Evolutionary conservation across 2,888 invertebrate genomes (phyloP).

Genomic region (Eurytoma adleriae): DNA sequence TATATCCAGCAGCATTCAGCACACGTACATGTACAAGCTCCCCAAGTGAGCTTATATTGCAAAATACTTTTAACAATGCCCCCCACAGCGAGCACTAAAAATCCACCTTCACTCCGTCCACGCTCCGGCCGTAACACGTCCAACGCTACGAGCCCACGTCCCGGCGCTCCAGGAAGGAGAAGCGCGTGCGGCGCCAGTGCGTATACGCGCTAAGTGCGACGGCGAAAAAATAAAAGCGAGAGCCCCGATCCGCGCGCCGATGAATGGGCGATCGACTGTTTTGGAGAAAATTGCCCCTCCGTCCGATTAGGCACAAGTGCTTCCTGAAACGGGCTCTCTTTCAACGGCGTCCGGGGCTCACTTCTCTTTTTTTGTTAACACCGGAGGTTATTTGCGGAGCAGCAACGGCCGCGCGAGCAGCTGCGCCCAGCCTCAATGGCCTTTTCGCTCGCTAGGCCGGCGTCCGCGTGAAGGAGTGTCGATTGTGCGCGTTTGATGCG

Average conservation of each 20-base stretch:
- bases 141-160: too few relatives aligned
- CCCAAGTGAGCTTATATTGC: too few relatives aligned
- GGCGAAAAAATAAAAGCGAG: neutral
- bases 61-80: neutral
- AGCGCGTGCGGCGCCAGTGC: neutral
- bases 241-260: neutral
- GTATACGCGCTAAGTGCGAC: slow-evolving; percentile 17
- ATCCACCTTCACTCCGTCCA: neutral
- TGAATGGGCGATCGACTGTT: slow-evolving; percentile 4
- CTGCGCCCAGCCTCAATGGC: slow-evolving; percentile 8
- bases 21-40: too few relatives aligned
- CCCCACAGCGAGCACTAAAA: too few relatives aligned
- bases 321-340: neutral
- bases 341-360: neutral
- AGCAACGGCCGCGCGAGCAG: slow-evolving; percentile 32
- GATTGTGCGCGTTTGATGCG: slow-evolving; percentile 18
- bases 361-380: neutral
- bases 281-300: slow-evolving; percentile 33
- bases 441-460: neutral
- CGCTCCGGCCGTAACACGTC: too few relatives aligned
- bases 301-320: slow-evolving; percentile 9
- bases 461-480: neutral
- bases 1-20: too few relatives aligned
- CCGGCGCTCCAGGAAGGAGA: neutral
- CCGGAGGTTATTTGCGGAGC: slow-evolving; percentile 9